Percentiles rank a stretch among this genome's conserved stretches.
These are phyloP conservation scores for Temnothorax unifasciatus DNA, from an alignment of 2,888 invertebrate genomes.

Conservation along the genomic window DNA sequence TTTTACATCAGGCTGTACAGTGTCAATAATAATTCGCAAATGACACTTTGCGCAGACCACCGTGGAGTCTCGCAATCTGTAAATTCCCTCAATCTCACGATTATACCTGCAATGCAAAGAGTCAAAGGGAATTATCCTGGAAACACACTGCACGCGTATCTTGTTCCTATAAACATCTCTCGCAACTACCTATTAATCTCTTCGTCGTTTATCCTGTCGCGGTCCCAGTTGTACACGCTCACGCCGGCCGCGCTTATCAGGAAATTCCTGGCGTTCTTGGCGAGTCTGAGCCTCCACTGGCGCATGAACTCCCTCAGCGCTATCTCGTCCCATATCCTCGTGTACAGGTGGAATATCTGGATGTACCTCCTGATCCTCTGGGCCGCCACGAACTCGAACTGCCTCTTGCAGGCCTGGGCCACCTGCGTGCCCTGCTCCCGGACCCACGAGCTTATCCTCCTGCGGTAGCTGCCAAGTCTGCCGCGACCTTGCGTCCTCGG, in stretches of 20 bases:
- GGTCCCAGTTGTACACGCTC: slow-evolving; percentile 89
- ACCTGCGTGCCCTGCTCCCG: slow-evolving; percentile 79
- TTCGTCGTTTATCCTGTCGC: slow-evolving; percentile 88
- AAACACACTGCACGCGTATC: not conserved
- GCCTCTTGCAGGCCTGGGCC: slow-evolving; percentile 77
- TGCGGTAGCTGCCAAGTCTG: slow-evolving; percentile 76
- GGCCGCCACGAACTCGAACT: slow-evolving; percentile 86
- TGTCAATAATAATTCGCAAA: slow-evolving; percentile 85
- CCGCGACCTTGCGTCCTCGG: slow-evolving; percentile 61
- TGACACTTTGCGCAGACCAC: slow-evolving; percentile 87
- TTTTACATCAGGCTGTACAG: slow-evolving; percentile 84
- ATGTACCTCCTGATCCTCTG: slow-evolving; percentile 89
- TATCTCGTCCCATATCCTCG: slow-evolving; percentile 89
- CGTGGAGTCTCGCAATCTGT: slow-evolving; percentile 87
- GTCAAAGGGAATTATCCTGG: not conserved
- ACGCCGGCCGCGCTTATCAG: slow-evolving; percentile 88
- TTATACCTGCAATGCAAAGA: slow-evolving; percentile 83
- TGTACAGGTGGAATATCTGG: slow-evolving; percentile 89
- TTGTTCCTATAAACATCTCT: not conserved
- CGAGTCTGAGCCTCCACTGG: slow-evolving; percentile 85
- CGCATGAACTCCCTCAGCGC: slow-evolving; percentile 88
- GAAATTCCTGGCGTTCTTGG: slow-evolving; percentile 87
- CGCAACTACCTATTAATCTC: slow-evolving; percentile 87
- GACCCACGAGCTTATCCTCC: slow-evolving; percentile 78
- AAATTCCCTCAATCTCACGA: slow-evolving; percentile 88